A percentile compares a stretch with the other conserved stretches of the same genome.
Evolutionary conservation across 2,113 vertebrate species (phyloP).

Genomic region (Brachyistius frenatus): DNA sequence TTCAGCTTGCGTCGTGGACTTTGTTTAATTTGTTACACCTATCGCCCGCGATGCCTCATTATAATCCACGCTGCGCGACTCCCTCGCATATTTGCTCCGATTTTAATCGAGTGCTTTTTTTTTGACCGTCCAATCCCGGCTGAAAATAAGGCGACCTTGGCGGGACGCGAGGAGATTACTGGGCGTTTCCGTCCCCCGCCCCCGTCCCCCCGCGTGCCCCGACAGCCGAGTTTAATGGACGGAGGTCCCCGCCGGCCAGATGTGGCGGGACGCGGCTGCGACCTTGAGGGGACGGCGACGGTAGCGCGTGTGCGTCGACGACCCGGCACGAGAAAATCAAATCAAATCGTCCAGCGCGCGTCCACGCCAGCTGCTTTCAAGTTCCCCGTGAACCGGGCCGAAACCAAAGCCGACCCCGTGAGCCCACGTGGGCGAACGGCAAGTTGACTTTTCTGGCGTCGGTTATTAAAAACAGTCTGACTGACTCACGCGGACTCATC

Average conservation of each 20-base stretch:
- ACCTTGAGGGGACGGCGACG: slow-evolving; percentile 49
- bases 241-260: slow-evolving; percentile 44
- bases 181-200: slow-evolving; percentile 31
- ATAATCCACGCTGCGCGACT: slow-evolving; percentile 20
- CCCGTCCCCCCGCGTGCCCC: slow-evolving; percentile 11
- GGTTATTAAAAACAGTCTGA: slow-evolving; percentile 58
- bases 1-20: slow-evolving; percentile 41
- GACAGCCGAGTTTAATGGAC: slow-evolving; percentile 53
- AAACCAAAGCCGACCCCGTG: slow-evolving; percentile 56
- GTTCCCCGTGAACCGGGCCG: slow-evolving; percentile 33
- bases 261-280: slow-evolving; percentile 32
- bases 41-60: slow-evolving; percentile 49
- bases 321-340: not conserved
- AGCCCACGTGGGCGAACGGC: slow-evolving; percentile 43
- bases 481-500: slow-evolving; percentile 54
- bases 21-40: slow-evolving; percentile 34
- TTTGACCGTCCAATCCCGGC: slow-evolving; percentile 50
- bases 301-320: slow-evolving; percentile 12
- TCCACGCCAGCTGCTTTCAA: slow-evolving; percentile 30
- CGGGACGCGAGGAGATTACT: slow-evolving; percentile 58
- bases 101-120: slow-evolving; percentile 68
- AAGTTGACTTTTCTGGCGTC: slow-evolving; percentile 60
- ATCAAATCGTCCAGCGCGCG: slow-evolving; percentile 4
- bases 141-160: slow-evolving; percentile 72
- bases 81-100: slow-evolving; percentile 49